Conservation (phyloP, 1,140 invertebrate genomes). For the Hormaphis cornu region DNA sequence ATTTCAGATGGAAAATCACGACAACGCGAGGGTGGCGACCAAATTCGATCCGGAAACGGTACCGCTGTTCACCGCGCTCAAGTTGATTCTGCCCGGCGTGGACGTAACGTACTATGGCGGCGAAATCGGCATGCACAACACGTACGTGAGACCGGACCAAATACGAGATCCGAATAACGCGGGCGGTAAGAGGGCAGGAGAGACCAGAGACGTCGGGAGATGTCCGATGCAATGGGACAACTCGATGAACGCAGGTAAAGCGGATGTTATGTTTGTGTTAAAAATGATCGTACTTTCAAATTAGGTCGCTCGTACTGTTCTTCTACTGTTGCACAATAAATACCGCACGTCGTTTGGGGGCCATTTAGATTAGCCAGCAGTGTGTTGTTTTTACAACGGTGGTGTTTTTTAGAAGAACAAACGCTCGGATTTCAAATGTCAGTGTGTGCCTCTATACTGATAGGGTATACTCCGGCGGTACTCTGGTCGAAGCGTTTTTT, state of each 20-base stretch:
- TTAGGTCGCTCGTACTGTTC: too few relatives aligned
- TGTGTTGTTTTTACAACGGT: too few relatives aligned
- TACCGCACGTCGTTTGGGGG: too few relatives aligned
- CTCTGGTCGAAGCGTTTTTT: too few relatives aligned
- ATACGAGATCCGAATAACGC: conserved; percentile 43
- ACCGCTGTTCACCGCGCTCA: neutral
- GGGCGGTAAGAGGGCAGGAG: conserved; percentile 38
- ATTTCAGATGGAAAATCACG: conserved; percentile 37
- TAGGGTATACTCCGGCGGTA: too few relatives aligned
- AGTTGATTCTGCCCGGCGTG: conserved; percentile 52
- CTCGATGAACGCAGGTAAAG: conserved; percentile 35
- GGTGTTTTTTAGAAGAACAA: too few relatives aligned
- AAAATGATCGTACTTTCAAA: too few relatives aligned
- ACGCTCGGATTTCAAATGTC: too few relatives aligned
- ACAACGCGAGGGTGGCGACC: neutral
- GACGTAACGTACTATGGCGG: conserved; percentile 68
- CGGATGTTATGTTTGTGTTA: too few relatives aligned
- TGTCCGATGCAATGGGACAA: conserved; percentile 67
- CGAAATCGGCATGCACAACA: conserved; percentile 65
- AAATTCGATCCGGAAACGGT: neutral
- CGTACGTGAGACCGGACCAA: conserved; percentile 47
- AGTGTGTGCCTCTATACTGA: too few relatives aligned
- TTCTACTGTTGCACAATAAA: too few relatives aligned
- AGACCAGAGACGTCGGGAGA: conserved; percentile 56
- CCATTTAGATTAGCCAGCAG: too few relatives aligned